A percentile compares a stretch with the other conserved stretches of the same genome.
phyloP scores from a whole-genome alignment of 1,140 invertebrate genomes.

The Drosophila melanogaster region DNA sequence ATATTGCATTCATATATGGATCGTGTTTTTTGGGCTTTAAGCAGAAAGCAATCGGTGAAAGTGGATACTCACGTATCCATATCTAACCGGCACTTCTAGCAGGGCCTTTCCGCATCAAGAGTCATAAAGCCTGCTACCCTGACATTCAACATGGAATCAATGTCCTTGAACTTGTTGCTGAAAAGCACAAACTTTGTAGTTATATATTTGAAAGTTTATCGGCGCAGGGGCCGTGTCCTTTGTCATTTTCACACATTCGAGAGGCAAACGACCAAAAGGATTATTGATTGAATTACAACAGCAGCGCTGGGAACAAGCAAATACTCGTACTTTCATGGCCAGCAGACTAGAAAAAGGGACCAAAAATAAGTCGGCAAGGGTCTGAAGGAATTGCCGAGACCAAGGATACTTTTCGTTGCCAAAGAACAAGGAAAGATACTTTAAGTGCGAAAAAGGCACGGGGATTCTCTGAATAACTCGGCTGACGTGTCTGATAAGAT shows the following conservation, averaged over 20 bases:
- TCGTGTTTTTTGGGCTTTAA: too few species aligned
- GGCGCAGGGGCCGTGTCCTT: conserved; percentile 31
- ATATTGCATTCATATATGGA: too few species aligned
- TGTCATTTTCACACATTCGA: conserved; percentile 70
- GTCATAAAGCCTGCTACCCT: conserved; percentile 37
- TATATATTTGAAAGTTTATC: conserved; percentile 22
- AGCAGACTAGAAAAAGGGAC: conserved; percentile 68
- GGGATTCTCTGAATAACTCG: conserved; percentile 1
- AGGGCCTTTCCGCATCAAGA: conserved; percentile 38
- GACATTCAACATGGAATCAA: conserved; percentile 26
- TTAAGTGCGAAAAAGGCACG: conserved; percentile 15
- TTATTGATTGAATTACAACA: conserved; percentile 65
- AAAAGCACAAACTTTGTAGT: conserved; percentile 11
- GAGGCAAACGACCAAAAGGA: conserved; percentile 37
- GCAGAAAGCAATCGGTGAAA: too few species aligned
- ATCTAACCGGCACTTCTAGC: not conserved
- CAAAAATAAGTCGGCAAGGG: conserved; percentile 4
- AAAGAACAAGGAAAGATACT: conserved; percentile 55
- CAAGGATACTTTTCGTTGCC: conserved; percentile 12
- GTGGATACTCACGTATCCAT: not conserved
- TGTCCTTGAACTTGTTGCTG: conserved; percentile 69
- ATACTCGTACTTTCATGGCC: conserved; percentile 65
- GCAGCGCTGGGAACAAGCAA: conserved; percentile 25
- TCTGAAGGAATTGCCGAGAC: conserved; percentile 3
- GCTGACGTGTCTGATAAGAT: conserved; percentile 45